phyloP scores from a whole-genome alignment of 2,113 vertebrate genomes.

The Campylomormyrus numenius region DNA sequence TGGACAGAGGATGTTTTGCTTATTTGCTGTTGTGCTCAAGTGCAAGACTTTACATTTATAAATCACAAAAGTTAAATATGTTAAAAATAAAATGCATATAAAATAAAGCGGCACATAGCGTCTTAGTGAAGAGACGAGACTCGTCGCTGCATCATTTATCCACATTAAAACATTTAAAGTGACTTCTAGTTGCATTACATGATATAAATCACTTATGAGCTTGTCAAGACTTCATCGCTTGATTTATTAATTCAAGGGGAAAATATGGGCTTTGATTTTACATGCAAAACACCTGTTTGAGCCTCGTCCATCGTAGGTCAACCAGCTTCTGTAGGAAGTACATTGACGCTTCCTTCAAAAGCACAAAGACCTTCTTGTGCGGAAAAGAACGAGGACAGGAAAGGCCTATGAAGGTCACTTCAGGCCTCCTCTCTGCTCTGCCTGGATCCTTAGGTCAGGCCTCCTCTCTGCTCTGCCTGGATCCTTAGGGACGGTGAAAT shows the following conservation, averaged over 20 bases:
- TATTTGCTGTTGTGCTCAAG: background rate
- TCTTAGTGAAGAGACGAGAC: background rate
- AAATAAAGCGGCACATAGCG: background rate
- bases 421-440: background rate
- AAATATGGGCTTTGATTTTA: background rate
- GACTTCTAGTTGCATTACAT: background rate
- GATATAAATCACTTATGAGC: background rate
- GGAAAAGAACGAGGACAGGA: background rate
- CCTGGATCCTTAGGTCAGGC: no score
- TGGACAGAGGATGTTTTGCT: background rate
- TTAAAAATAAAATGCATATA: background rate
- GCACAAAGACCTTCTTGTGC: background rate
- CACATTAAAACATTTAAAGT: background rate
- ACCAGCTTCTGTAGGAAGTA: background rate
- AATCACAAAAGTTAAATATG: background rate
- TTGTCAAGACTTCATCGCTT: background rate
- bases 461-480: no score
- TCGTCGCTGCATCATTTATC: background rate
- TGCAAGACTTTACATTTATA: background rate
- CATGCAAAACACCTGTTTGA: background rate
- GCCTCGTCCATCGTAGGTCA: background rate
- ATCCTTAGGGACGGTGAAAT: background rate
- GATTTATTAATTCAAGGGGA: background rate
- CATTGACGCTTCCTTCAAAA: background rate
- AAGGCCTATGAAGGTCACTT: background rate